Evolutionary conservation across 2,888 invertebrate species (phyloP), one percentile per base, ranked within the genome.

Genomic region (Yponomeuta cagnagella): DNA sequence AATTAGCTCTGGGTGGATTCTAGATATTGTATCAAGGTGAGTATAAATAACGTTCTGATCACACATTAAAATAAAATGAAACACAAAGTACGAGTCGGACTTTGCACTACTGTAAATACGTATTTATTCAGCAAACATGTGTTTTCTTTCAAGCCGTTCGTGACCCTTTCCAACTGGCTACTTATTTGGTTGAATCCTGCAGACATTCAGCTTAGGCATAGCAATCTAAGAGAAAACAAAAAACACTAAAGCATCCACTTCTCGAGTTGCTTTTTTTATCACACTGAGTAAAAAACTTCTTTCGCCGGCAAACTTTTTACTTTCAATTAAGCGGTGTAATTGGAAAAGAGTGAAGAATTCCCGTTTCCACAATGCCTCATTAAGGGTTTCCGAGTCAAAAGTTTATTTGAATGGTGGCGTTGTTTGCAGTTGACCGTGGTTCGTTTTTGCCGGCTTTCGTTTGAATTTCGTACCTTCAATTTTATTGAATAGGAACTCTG

Each of bases 371-470:
- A 69, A 64, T 63, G 63, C 43, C n/a, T 71, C 68, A 63, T 63
- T 71, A 63, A 31, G 68, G 23, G 48, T 12, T 66, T 70, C 70
- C 70, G 72, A 72, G 74, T 70, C 72, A 78, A 81, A 80, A 77
- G 79, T 84, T 82, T 80, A 58, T 58, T 79, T 80, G 80, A 84
- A 84, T 79, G 80, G 78, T 74, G 76, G 83, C 82, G 80, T 83
- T 85, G 85, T 84, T 83, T 77, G 81, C 82, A 82, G 81, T 82
- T 82, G 80, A 83, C 83, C 85, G 79, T 80, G 81, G 81, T 80
- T 80, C 65, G 10, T 10, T 65, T 12, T 31, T 10, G 15, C 3
- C 52, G 15, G 5, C 12, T 15, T 58, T 58, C 12, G 52, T 58
- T 58, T 15, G 52, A 58, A 58, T 58, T 58, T 58, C 3, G 52